phyloP scores from a whole-genome alignment of 1,140 invertebrate species.

The Panulirus ornatus region DNA sequence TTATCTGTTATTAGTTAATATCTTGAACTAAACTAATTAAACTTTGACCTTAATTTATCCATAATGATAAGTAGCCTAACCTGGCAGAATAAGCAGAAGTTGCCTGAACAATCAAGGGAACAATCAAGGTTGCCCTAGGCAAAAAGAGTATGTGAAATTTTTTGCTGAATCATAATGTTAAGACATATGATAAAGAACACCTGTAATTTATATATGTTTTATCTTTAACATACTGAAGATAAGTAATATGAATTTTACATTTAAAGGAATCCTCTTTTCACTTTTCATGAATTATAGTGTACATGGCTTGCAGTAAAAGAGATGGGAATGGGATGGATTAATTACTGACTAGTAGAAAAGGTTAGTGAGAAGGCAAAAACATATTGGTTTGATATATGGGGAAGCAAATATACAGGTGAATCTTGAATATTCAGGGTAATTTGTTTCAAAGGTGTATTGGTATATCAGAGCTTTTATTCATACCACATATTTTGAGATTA shows the following conservation, averaged over 20 bases:
- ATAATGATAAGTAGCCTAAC: background rate
- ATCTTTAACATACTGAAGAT: background rate
- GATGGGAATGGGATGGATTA: background rate
- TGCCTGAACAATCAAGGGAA: background rate
- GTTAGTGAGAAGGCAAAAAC: background rate
- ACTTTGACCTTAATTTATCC: background rate
- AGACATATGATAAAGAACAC: background rate
- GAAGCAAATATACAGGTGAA: no score
- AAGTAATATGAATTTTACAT: background rate
- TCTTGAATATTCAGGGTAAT: no score
- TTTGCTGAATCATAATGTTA: background rate
- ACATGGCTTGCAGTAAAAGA: background rate
- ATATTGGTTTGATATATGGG: background rate
- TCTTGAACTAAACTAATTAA: background rate
- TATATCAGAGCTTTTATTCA: no score
- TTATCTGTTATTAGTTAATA: background rate
- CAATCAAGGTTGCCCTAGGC: background rate
- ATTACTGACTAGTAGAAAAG: no score
- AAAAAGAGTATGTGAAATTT: background rate
- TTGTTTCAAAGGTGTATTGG: no score
- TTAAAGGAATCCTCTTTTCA: background rate
- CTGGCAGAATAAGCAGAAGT: background rate
- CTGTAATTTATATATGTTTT: background rate
- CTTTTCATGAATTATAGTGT: background rate
- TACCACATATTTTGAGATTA: no score